These are phyloP conservation scores for Lithophane socia DNA, from an alignment of 2,888 invertebrate species.

Conservation along the genomic window DNA sequence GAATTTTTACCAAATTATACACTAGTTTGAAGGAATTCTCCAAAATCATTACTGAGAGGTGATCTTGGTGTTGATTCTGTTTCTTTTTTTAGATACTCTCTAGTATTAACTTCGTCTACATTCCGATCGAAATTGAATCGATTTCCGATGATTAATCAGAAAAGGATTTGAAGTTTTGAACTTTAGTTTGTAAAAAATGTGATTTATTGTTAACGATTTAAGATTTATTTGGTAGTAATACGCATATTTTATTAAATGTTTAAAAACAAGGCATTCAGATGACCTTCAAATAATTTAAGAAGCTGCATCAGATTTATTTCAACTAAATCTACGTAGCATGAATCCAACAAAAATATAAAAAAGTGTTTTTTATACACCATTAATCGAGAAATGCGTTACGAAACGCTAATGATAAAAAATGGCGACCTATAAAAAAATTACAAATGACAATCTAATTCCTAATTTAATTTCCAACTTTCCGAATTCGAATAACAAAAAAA, in stretches of 20 bases:
- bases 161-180: constrained; percentile 41
- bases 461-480: constrained; percentile 57
- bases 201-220: constrained; percentile 59
- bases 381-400: constrained; percentile 38
- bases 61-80: constrained; percentile 50
- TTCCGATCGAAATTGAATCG: constrained; percentile 61
- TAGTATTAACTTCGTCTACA: constrained; percentile 48
- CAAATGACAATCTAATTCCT: constrained; percentile 59
- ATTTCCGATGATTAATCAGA: constrained; percentile 53
- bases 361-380: constrained; percentile 8
- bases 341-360: neutral
- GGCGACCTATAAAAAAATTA: constrained; percentile 50
- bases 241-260: constrained; percentile 4
- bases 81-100: constrained; percentile 34
- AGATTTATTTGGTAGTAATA: constrained; percentile 22
- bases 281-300: constrained; percentile 18
- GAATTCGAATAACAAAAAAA: constrained; percentile 62
- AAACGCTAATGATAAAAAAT: constrained; percentile 50
- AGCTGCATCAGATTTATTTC: constrained; percentile 15
- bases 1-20: constrained; percentile 78
- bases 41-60: constrained; percentile 62
- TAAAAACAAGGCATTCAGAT: constrained; percentile 4
- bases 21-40: constrained; percentile 67
- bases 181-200: constrained; percentile 44
- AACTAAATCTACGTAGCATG: constrained; percentile 1